Evolutionary conservation across 2,888 invertebrate genomes (phyloP), one percentile per base, ranked within the genome.

Genomic region (Enoplolaimus lenunculus): DNA sequence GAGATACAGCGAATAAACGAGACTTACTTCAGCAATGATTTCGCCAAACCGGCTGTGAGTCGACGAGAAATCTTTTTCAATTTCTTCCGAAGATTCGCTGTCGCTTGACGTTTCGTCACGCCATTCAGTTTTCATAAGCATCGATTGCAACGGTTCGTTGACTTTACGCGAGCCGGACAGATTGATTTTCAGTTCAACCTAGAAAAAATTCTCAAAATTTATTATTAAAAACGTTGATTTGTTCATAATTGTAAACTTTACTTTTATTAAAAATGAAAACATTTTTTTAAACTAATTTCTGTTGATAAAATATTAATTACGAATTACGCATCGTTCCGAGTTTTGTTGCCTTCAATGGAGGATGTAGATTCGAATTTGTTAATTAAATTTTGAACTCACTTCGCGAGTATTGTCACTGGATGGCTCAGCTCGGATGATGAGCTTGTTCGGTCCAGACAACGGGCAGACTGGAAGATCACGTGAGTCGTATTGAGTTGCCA

Each of bases 401-500:
- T 69, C 65, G 28, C 66, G 64, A 2, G 72, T 70, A 3, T 16
- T 29, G 21, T 71, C 65, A 13, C 34, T n/a, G 1, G 60, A 30
- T 31, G 71, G 73, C 35, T 68, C 62, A n/a, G 31, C 28, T n/a
- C 35, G 30, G 34, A 73, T 13, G n/a, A 31, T 21, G 34, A 70
- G 21, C 28, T 70, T 34, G 72, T 73, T 73, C 66, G 72, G 71
- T 21, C 73, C 73, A 16, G 71, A 64, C 26, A 73, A 35, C 16
- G 71, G 70, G 57, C 68, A 30, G 35, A 68, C 16, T 1, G 72
- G 72, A 16, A 69, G 31, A n/a, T n/a, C n/a, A n/a, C 26, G 33
- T 33, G 28, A 21, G n/a, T 31, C 7, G 2, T 13, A 1, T 29
- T 64, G 57, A 34, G 33, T 16, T 1, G 69, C 21, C 45, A 45